Evolutionary conservation across 2,797 vertebrate species (phyloP), one percentile per base, ranked within the genome.

Genomic region (Falco peregrinus): DNA sequence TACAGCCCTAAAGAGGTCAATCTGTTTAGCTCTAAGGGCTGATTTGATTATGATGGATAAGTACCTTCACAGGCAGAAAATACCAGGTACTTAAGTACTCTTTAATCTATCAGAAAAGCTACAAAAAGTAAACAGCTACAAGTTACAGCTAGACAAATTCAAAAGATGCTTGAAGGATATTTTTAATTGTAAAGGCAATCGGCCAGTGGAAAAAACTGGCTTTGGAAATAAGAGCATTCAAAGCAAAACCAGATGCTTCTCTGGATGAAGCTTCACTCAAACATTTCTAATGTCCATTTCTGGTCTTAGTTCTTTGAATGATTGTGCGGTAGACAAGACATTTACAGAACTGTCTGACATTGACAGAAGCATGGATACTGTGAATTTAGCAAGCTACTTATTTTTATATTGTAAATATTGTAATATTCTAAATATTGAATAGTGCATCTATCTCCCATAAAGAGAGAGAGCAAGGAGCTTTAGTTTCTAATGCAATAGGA

Each of bases 21-120:
- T 95, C 96, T 94, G 91, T 93, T 96, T 90, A 97, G 53, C 77
- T 94, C 60, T 54, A 56, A 83, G 57, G 78, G 60, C 60, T 95
- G 85, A 96, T 93, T 95, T 95, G 88, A 95, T 96, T 95, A 95
- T 85, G 94, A 92, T 70, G 87, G 96, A 88, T 97, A 95, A 97
- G 91, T 59, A 90, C 85, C 65, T 81, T 91, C 28, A 4, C 37
- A 92, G 67, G 93, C 81, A 84, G 93, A 96, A 96, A 96, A 96
- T 84, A 78, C 64, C 64, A 41, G 13, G 67, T 89, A 89, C 83
- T 97, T 95, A 95, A 79, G 45, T n/a, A 53, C 41, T 92, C 78
- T 90, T 93, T 96, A 96, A 90, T 91, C 94, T 87, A 41, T 71
- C 71, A 93, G 71, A 87, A 87, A 85, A 95, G 81, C n/a, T 78